Percentiles rank a stretch among this genome's conserved stretches.
Conservation (phyloP, 2,113 vertebrate species). For the Atrichornis clamosus region DNA sequence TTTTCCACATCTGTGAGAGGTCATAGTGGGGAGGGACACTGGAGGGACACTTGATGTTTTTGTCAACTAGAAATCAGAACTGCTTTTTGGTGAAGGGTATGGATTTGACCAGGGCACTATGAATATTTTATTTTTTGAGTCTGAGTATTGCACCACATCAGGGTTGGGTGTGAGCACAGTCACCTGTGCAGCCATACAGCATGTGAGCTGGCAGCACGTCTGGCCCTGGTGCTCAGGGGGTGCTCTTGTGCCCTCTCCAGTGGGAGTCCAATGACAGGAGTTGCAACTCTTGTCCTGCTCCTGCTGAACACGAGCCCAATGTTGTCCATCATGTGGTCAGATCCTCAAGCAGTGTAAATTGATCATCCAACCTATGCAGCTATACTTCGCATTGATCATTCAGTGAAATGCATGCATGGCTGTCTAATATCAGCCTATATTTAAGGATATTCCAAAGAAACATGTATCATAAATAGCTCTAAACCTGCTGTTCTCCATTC, state of each 20-base stretch:
- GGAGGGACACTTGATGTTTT: not conserved
- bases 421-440: not conserved
- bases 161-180: too few species aligned
- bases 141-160: not conserved
- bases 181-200: accelerated
- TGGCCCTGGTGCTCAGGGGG: not conserved
- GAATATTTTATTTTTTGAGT: not conserved
- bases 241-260: too few species aligned
- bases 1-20: not conserved
- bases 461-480: not conserved
- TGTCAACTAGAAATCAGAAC: not conserved
- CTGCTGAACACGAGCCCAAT: not conserved
- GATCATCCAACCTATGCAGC: not conserved
- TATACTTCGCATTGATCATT: not conserved
- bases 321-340: not conserved
- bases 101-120: not conserved
- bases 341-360: not conserved
- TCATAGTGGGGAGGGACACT: too few species aligned
- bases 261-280: not conserved
- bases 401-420: not conserved
- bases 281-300: not conserved
- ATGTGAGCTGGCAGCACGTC: accelerated
- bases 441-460: not conserved
- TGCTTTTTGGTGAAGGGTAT: not conserved
- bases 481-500: not conserved